Conservation (phyloP, 2,797 vertebrate species). For the Salarias fasciatus region DNA sequence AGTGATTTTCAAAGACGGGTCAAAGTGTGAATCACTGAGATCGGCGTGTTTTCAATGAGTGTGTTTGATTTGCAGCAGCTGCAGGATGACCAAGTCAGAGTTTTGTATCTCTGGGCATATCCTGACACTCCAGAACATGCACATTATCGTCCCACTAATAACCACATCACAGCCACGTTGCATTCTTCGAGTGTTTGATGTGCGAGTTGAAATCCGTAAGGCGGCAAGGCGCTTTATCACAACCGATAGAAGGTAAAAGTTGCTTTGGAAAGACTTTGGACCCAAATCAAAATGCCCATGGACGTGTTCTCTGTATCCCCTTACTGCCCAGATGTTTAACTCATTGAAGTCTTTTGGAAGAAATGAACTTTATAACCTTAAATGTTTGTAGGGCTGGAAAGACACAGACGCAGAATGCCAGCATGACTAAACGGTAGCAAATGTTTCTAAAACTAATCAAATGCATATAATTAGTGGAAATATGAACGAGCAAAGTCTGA, state of each 20-base stretch:
- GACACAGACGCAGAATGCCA: too few species aligned
- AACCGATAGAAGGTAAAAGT: neutral
- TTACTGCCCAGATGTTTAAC: neutral
- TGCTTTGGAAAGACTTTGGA: neutral
- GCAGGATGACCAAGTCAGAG: slow-evolving; percentile 13
- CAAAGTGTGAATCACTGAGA: slow-evolving; percentile 40
- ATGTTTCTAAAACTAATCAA: too few species aligned
- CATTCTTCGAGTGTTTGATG: too few species aligned
- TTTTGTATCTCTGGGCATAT: slow-evolving; percentile 1
- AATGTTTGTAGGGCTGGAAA: too few species aligned
- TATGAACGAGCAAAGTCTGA: too few species aligned
- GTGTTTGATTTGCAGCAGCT: slow-evolving; percentile 29
- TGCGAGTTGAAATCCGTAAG: too few species aligned
- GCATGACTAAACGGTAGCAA: neutral
- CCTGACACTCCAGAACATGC: neutral
- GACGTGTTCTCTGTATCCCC: neutral
- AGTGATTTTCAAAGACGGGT: slow-evolving; percentile 37
- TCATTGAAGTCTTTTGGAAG: neutral
- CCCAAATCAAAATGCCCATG: neutral
- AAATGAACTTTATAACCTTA: neutral
- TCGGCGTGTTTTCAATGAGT: slow-evolving; percentile 37
- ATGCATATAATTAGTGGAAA: too few species aligned
- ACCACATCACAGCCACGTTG: too few species aligned
- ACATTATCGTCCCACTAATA: neutral
- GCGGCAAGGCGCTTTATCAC: too few species aligned